Evolutionary conservation across 2,888 invertebrate genomes (phyloP).

Genomic region (Busseola fusca): DNA sequence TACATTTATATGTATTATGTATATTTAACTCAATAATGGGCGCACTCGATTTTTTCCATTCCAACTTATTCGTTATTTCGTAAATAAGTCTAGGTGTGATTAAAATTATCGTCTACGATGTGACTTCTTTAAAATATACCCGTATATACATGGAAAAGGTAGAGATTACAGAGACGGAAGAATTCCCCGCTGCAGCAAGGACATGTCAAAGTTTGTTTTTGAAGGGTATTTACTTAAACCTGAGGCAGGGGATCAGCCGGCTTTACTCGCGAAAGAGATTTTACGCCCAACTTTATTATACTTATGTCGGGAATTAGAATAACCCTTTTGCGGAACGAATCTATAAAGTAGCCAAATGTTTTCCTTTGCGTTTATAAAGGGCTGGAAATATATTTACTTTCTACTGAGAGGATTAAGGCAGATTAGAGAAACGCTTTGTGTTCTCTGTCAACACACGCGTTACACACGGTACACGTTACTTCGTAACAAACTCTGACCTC

Average conservation of each 20-base stretch:
- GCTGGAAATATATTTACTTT: background rate
- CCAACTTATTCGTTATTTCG: conserved; percentile 6
- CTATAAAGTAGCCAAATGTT: conserved; percentile 6
- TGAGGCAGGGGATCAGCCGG: conserved; percentile 28
- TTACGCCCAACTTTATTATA: conserved; percentile 23
- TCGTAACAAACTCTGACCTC: too few species aligned
- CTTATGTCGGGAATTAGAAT: conserved; percentile 30
- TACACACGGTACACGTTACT: background rate
- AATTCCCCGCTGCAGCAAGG: background rate
- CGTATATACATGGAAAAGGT: background rate
- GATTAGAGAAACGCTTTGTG: background rate
- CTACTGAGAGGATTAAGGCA: background rate
- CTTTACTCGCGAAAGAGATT: conserved; percentile 14
- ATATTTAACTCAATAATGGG: background rate
- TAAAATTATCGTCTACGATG: background rate
- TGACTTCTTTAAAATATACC: background rate
- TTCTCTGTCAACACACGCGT: background rate
- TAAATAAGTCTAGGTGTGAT: conserved; percentile 4
- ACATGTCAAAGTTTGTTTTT: conserved; percentile 8
- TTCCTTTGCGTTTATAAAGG: conserved; percentile 5
- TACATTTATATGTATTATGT: conserved; percentile 31
- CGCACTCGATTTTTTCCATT: conserved; percentile 7
- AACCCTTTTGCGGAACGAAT: conserved; percentile 19
- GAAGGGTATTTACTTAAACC: conserved; percentile 33
- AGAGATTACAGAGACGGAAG: background rate